Conservation (phyloP, 2,113 vertebrate species). For the Scytalopus superciliaris region DNA sequence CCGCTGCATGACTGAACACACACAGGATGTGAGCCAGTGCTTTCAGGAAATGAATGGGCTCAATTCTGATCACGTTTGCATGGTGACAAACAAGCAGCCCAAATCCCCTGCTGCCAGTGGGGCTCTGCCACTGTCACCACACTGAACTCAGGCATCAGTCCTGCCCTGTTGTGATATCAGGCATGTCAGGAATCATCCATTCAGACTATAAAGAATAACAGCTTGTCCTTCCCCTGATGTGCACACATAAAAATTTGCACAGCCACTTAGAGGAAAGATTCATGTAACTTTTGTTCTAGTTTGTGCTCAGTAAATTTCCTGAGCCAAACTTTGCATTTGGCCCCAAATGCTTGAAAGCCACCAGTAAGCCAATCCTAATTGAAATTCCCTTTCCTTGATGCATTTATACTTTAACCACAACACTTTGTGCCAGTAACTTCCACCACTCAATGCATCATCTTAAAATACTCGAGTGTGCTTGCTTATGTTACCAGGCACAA, state of each 20-base stretch:
- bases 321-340: background rate
- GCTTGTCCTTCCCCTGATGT: background rate
- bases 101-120: background rate
- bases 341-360: background rate
- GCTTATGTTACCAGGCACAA: background rate
- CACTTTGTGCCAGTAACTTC: background rate
- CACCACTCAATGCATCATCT: background rate
- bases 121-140: background rate
- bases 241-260: background rate
- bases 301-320: background rate
- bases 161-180: background rate
- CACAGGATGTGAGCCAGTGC: background rate
- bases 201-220: background rate
- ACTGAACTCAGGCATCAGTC: background rate
- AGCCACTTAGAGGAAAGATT: background rate
- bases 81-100: background rate
- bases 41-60: constrained; percentile 15
- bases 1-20: background rate
- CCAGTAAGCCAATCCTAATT: background rate
- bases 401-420: background rate
- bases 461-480: background rate
- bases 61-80: background rate
- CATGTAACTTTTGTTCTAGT: background rate
- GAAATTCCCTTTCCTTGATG: background rate
- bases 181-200: background rate